A percentile compares a stretch with the other conserved stretches of the same genome.
Conservation (phyloP, 2,888 invertebrate species). For the Papilio elwesi region DNA sequence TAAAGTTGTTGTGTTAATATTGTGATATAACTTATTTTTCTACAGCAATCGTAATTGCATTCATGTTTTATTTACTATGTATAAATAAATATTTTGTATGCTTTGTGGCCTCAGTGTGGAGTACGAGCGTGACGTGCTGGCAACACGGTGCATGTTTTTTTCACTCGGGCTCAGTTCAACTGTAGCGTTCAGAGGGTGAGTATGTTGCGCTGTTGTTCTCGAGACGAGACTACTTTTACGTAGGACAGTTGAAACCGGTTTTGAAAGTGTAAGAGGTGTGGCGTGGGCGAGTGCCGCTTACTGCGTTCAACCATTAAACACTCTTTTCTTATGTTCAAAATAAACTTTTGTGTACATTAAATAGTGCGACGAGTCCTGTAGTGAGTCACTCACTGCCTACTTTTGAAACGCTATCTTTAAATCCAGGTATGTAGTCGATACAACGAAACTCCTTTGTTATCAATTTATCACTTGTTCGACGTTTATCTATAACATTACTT, state of each 20-base stretch:
- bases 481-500: constrained; percentile 16
- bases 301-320: constrained; percentile 70
- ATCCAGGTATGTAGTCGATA: constrained; percentile 38
- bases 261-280: constrained; percentile 79
- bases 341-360: constrained; percentile 48
- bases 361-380: constrained; percentile 44
- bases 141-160: constrained; percentile 64
- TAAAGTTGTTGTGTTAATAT: neutral
- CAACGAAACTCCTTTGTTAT: constrained; percentile 34
- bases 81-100: neutral
- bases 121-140: constrained; percentile 46
- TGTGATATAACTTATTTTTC: no score
- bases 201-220: constrained; percentile 52
- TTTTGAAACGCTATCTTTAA: constrained; percentile 49
- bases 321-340: constrained; percentile 57
- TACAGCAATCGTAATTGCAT: neutral
- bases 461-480: constrained; percentile 26
- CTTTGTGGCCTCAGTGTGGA: neutral
- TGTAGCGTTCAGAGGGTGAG: constrained; percentile 54
- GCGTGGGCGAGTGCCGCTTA: constrained; percentile 74
- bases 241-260: constrained; percentile 72
- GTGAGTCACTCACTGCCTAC: constrained; percentile 54
- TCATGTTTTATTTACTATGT: neutral
- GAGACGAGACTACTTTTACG: constrained; percentile 72
- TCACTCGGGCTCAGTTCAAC: constrained; percentile 59